phyloP scores from a whole-genome alignment of 2,888 invertebrate genomes.

The Vandiemenella viatica region DNA sequence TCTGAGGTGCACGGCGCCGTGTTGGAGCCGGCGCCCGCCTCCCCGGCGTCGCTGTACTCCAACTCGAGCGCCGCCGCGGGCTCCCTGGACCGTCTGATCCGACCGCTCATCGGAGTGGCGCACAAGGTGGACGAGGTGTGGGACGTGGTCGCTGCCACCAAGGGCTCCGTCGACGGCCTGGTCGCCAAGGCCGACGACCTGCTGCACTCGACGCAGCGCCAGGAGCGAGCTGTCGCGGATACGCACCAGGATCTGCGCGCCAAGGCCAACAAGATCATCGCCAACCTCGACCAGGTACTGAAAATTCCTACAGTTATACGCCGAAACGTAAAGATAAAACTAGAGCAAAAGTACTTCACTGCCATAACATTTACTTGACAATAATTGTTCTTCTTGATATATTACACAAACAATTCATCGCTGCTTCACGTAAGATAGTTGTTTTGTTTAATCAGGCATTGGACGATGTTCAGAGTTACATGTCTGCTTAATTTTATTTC shows the following conservation, averaged over 20 bases:
- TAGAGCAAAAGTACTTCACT: neutral
- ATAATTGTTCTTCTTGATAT: no score
- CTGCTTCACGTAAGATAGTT: no score
- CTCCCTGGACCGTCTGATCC: slow-evolving; percentile 63
- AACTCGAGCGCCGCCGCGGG: slow-evolving; percentile 33
- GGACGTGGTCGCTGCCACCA: slow-evolving; percentile 79
- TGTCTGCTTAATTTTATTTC: no score
- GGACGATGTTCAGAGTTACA: no score
- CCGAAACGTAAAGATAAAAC: neutral
- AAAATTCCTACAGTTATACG: neutral
- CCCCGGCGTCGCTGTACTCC: slow-evolving; percentile 1
- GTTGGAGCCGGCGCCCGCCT: slow-evolving; percentile 43
- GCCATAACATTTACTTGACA: no score
- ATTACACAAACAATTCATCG: no score
- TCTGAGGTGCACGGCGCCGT: slow-evolving; percentile 71
- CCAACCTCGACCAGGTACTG: slow-evolving; percentile 67
- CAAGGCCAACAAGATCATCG: slow-evolving; percentile 75
- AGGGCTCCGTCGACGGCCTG: slow-evolving; percentile 71
- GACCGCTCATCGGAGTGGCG: slow-evolving; percentile 69
- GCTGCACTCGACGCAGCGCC: slow-evolving; percentile 69
- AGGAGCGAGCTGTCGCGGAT: slow-evolving; percentile 73
- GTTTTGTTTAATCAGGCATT: no score
- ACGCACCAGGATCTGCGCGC: slow-evolving; percentile 67
- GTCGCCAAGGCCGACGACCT: slow-evolving; percentile 77
- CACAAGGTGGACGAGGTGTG: slow-evolving; percentile 86